These are phyloP conservation scores for Gallinago paraguaiae DNA, from an alignment of 2,113 vertebrate species.

Conservation along the genomic window DNA sequence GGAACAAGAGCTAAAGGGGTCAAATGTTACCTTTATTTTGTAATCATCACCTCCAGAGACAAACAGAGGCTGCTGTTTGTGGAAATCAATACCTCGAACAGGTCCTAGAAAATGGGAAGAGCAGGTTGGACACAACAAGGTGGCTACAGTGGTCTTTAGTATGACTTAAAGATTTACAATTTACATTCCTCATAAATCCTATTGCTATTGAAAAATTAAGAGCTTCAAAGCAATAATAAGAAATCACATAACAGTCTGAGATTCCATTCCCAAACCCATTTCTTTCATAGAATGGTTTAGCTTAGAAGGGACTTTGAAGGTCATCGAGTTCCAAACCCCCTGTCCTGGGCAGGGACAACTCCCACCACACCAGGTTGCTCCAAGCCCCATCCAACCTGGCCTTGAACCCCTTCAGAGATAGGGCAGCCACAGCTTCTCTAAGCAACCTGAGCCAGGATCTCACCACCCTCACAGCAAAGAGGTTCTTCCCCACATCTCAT, in stretches of 20 bases:
- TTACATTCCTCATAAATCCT: fast-evolving
- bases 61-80: constrained; percentile 97
- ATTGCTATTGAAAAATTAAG: fast-evolving
- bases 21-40: constrained; percentile 89
- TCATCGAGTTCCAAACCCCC: not conserved
- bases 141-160: not conserved
- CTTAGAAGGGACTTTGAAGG: not conserved
- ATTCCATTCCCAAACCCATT: fast-evolving
- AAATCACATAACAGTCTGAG: fast-evolving
- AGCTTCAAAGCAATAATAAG: not conserved
- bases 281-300: not conserved
- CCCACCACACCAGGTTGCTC: not conserved
- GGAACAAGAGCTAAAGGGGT: too few species aligned
- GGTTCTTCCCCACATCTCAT: not conserved
- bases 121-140: not conserved
- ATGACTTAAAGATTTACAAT: fast-evolving
- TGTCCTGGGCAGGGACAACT: not conserved
- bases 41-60: constrained; percentile 97
- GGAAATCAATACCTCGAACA: constrained; percentile 94
- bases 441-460: not conserved
- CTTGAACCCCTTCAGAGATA: too few species aligned
- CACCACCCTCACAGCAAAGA: too few species aligned
- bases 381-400: not conserved
- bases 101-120: constrained; percentile 75
- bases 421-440: too few species aligned